Percentiles rank a stretch among this genome's conserved stretches.
Conservation (phyloP, 2,113 vertebrate genomes). For the Hippopotamus amphibius region DNA sequence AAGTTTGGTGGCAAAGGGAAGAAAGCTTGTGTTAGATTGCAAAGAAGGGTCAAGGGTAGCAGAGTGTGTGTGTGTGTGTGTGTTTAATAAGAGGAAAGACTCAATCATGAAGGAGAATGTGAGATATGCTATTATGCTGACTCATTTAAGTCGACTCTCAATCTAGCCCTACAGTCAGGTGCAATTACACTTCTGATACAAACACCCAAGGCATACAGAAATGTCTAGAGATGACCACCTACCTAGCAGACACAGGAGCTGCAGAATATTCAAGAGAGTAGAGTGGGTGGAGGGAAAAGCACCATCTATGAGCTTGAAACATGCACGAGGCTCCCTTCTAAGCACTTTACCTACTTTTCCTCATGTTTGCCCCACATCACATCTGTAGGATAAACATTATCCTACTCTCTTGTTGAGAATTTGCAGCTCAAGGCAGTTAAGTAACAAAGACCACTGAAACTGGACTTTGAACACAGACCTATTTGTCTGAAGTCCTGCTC, state of each 20-base stretch:
- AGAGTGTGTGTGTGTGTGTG: no score
- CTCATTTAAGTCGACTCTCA: background rate
- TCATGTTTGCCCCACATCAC: background rate
- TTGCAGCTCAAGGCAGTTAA: background rate
- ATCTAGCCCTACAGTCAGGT: background rate
- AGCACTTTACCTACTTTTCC: background rate
- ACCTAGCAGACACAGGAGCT: background rate
- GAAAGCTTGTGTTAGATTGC: background rate
- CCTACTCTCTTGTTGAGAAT: background rate
- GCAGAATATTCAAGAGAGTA: background rate
- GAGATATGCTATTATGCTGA: background rate
- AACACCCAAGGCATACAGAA: background rate
- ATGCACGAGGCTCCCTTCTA: accelerated
- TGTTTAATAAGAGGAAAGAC: background rate
- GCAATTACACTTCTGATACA: background rate
- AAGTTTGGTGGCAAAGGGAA: background rate
- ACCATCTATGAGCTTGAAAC: background rate
- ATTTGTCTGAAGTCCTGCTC: background rate
- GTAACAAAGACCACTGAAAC: background rate
- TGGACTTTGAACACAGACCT: background rate
- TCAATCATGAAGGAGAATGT: background rate
- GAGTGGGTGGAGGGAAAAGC: background rate
- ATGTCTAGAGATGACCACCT: background rate
- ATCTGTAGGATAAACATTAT: background rate
- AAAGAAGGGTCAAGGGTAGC: background rate